Base-by-base conservation (phyloP, 1,140 invertebrate species). In the Bursaphelenchus mucronatus region DNA sequence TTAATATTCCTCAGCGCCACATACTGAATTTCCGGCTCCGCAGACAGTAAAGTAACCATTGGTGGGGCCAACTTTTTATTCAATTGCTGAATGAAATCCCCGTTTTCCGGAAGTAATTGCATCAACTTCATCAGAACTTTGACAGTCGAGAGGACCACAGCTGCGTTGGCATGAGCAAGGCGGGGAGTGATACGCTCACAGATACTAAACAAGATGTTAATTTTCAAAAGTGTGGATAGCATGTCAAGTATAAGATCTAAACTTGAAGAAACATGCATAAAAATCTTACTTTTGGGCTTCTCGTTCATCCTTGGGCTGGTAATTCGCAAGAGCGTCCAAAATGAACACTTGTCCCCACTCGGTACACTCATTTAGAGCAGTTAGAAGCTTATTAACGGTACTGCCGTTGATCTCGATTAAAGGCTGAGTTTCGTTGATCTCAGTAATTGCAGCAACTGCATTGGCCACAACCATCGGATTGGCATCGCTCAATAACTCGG, bases 391-490 rank as follows among this genome's bases (percentile, higher is more conserved):
- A 83, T 98, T 99, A 71, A 98, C 95, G 0, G 94, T 97, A 67
- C 90, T 90, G 41, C 92, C 89, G 83, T 97, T 97, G 87, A 99
- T 91, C 84, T 97, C 92, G 66, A 98, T 90, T 40, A 97, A 84
- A 13, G 92, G 90, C 67, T 89, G 88, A 0, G 92, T 89, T 83
- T 98, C 95, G 81, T 97, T 94, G 73, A 99, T 99, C 84, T 99
- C 96, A 1, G 93, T 94, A 3, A 99, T 86, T 5, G 96, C 94
- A 41, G 95, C 96, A 0, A 99, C 96, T 5, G 96, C 95, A 85
- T 99, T 99, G 13, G 96, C 95, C 15, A 99, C 94, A 30, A 97
- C 95, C 96, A 99, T 99, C n/a, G 96, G 96, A 86, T 99, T 99
- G 0, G 94, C 97, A 84, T 99, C 96, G 21, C 92, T 96, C 8